phyloP scores from a whole-genome alignment of 2,113 vertebrate genomes.

The sheep (Ovis aries) region ARS-UI_Ramb_v3.0 NC_056075.1:6765501-6766000 shows the following conservation, averaged over 20 bases:
- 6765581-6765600: not conserved
- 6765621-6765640: not conserved
- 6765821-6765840: not conserved
- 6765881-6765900: not conserved
- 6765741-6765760: not conserved
- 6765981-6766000: not conserved
- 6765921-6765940: not conserved
- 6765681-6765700: not conserved
- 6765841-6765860: not conserved
- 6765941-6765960: not conserved
- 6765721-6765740: not conserved
- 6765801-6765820: not conserved
- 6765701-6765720: not conserved
- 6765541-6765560: not conserved
- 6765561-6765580: not conserved
- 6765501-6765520: not conserved
- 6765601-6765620: not conserved
- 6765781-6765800: not conserved
- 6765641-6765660: not conserved
- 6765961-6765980: not conserved
- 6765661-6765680: not conserved
- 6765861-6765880: not conserved
- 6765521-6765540: not conserved
- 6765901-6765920: not conserved
- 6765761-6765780: not conserved